Base-by-base conservation (phyloP, 2,888 invertebrate species). In the Belgica antarctica region DNA sequence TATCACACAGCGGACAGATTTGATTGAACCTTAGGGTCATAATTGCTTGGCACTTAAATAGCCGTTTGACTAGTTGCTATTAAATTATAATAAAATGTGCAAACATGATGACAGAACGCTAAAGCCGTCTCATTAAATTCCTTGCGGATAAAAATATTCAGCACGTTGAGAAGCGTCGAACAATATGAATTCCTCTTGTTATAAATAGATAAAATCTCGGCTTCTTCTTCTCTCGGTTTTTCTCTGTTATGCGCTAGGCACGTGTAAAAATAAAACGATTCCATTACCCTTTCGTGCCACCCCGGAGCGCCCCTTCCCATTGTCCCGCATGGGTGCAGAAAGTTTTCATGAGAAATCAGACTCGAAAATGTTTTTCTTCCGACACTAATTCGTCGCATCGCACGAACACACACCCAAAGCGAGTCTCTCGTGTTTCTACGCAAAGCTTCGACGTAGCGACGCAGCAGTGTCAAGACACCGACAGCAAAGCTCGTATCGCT, bases 221-320 rank as follows among this genome's bases (percentile, higher is more conserved):
- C 12, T 52, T 52, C 22, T 52, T 22, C 52, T 52, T n/a, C 8
- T 12, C 41, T 41, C 41, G 41, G 3, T 15, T 52, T 52, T 52
- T n/a, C n/a, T n/a, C n/a, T n/a, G n/a, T n/a, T n/a, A n/a, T 52
- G 52, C 17, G 22, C 52, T 27, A 62, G 34, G 27, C 62, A 62
- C 62, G 62, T 62, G 62, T 62, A 62, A 62, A 62, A 62, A 62
- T 36, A 36, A 46, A 47, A 25, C 47, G 47, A 65, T 27, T 65
- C 28, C 8, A 27, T 47, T 47, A 46, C 65, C 65, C 41, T 25
- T 24, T 17, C n/a, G n/a, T n/a, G n/a, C n/a, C n/a, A n/a, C 41
- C 22, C 15, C 19, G n/a, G n/a, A 8, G 8, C 25, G n/a, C 7
- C 27, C 25, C 12, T 27, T 5, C 25, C 59, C 27, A 22, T 22